A percentile compares a stretch with the other conserved stretches of the same genome.
Evolutionary conservation across 37 sponge, comb jelly and placozoan genomes (phyloP).

Genomic region (Geodia barretti): DNA sequence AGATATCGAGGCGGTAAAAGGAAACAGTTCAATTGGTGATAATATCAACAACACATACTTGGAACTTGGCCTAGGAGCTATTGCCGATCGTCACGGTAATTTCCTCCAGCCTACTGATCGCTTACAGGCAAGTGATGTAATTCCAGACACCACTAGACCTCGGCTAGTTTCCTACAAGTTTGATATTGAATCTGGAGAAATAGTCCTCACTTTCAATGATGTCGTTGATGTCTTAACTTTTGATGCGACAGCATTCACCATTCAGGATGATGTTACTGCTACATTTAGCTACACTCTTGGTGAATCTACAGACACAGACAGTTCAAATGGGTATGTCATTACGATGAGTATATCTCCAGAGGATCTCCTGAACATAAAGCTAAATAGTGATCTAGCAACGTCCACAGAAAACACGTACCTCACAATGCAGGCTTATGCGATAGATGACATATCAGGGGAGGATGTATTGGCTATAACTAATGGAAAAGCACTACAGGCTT

Average conservation of each 20-base stretch:
- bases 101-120: conserved; percentile 5
- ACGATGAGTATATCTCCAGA: conserved; percentile 62
- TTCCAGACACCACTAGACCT: conserved; percentile 76
- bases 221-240: conserved; percentile 79
- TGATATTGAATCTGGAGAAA: conserved; percentile 71
- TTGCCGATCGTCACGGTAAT: conserved; percentile 55
- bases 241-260: conserved; percentile 68
- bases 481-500: conserved; percentile 80
- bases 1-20: conserved; percentile 72
- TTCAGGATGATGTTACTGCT: conserved; percentile 60
- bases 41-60: conserved; percentile 61
- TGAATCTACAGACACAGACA: conserved; percentile 23
- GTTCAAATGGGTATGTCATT: conserved; percentile 68
- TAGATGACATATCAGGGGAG: conserved; percentile 82
- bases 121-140: conserved; percentile 35
- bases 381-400: conserved; percentile 66
- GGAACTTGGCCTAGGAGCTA: conserved; percentile 6
- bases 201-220: conserved; percentile 86
- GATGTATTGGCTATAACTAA: conserved; percentile 93
- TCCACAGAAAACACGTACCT: conserved; percentile 67
- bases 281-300: conserved; percentile 27
- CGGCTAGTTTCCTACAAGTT: conserved; percentile 65
- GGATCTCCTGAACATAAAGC: conserved; percentile 79
- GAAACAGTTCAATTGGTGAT: conserved; percentile 45
- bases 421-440: conserved; percentile 89